Base-by-base conservation (phyloP, 1,140 invertebrate genomes). In the Sycophila sp. region DNA sequence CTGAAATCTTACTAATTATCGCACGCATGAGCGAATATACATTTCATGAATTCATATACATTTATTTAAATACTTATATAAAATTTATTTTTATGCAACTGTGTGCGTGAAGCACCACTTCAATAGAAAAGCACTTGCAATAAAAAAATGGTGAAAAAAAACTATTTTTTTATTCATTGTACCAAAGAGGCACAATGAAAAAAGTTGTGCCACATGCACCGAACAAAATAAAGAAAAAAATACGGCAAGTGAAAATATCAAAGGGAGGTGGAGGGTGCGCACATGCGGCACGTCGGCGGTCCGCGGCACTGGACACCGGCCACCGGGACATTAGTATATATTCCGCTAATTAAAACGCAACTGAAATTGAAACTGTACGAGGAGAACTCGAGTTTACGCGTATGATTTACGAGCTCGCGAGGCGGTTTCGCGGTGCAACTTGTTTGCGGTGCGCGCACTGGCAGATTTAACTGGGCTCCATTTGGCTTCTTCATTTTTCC, bases 301-400 rank as follows among this genome's bases (percentile, higher is more conserved):
- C 34, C 2, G 53, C 49, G 8, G 17, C n/a, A 71, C 69, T 40
- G 60, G 72, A 74, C 68, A 34, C 72, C 63, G 42, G 73, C 67
- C 45, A 70, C 62, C 65, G 56, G 76, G 65, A 71, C 76, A 77
- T 78, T 77, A 81, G 74, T 77, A 69, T 47, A 60, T 51, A 79
- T 78, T 75, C 74, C 38, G 70, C 76, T 78, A 78, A 80, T 80
- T 80, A 77, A 81, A 81, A 78, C 76, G 75, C 77, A 76, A 70
- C 75, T 73, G 76, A 75, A 79, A 79, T 80, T 76, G 74, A 74
- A 76, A 78, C 74, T 51, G 11, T 34, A 55, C 56, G 69, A 64
- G 68, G 38, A 63, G 59, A 49, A 60, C 62, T 26, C 67, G 63
- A 36, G 34, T 40, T 69, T 34, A 55, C 55, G 59, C 56, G 73